Conservation (phyloP, 2,888 invertebrate species). For the Elmis aenea region DNA sequence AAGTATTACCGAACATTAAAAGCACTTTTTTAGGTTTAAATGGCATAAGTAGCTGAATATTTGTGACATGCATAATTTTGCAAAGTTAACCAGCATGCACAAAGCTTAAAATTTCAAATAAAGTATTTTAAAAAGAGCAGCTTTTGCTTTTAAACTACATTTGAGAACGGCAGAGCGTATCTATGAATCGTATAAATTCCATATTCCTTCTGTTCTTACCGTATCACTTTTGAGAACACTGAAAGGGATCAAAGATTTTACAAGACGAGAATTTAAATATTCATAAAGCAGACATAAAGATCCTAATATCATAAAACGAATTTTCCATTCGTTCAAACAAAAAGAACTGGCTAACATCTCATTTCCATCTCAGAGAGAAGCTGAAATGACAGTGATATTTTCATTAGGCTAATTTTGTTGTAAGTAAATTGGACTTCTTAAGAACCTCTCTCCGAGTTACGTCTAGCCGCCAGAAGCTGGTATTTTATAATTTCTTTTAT, state of each 20-base stretch:
- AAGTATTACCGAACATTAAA: too few species aligned
- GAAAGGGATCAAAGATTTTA: slow-evolving; percentile 24
- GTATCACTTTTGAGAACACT: slow-evolving; percentile 23
- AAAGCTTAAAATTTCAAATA: too few species aligned
- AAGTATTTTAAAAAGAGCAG: too few species aligned
- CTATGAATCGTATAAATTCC: slow-evolving; percentile 25
- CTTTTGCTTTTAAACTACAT: slow-evolving; percentile 20
- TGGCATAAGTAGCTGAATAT: too few species aligned
- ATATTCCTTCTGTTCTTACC: slow-evolving; percentile 28
- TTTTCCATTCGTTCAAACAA: slow-evolving; percentile 44
- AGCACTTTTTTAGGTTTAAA: too few species aligned
- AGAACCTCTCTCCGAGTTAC: slow-evolving; percentile 24
- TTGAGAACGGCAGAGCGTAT: slow-evolving; percentile 19
- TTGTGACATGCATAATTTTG: too few species aligned
- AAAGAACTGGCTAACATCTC: slow-evolving; percentile 33
- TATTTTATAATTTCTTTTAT: slow-evolving; percentile 22
- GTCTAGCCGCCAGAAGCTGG: slow-evolving; percentile 16
- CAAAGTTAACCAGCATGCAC: too few species aligned
- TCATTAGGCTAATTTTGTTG: slow-evolving; percentile 40
- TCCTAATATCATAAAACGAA: slow-evolving; percentile 45
- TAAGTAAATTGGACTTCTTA: slow-evolving; percentile 36
- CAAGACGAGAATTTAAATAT: slow-evolving; percentile 41
- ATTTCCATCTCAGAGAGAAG: slow-evolving; percentile 36
- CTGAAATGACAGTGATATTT: slow-evolving; percentile 41
- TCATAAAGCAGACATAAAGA: slow-evolving; percentile 45